Percentiles rank a stretch among this genome's conserved stretches.
Evolutionary conservation across 2,113 vertebrate genomes (phyloP).

Genomic region (Smithornis capensis): DNA sequence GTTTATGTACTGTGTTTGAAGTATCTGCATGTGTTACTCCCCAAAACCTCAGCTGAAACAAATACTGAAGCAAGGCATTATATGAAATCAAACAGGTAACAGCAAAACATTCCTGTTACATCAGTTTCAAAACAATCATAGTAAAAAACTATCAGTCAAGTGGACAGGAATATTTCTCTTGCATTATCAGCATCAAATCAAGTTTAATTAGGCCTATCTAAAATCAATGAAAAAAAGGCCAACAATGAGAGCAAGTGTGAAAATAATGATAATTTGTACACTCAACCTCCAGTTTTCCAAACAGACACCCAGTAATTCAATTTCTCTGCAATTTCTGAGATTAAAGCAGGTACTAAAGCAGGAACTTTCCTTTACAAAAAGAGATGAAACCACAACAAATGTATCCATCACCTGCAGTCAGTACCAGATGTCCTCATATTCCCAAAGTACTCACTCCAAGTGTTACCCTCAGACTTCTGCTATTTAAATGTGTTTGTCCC

Average conservation of each 20-base stretch:
- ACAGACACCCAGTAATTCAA: not conserved
- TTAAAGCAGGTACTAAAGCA: not conserved
- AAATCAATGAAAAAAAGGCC: not conserved
- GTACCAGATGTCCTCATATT: not conserved
- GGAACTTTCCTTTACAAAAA: not conserved
- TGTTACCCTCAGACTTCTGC: not conserved
- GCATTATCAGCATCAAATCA: not conserved
- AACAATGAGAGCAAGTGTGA: not conserved
- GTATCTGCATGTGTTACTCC: too few species aligned
- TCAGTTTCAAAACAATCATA: not conserved
- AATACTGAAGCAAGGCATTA: not conserved
- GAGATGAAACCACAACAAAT: accelerated
- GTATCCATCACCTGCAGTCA: not conserved
- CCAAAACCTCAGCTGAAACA: not conserved
- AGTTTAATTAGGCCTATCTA: not conserved
- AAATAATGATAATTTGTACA: not conserved
- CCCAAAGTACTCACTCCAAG: not conserved
- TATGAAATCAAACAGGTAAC: not conserved
- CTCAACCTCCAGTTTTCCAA: not conserved
- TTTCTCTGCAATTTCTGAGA: not conserved
- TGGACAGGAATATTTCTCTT: not conserved
- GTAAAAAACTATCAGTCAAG: not conserved
- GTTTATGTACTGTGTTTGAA: too few species aligned
- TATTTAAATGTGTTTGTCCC: not conserved
- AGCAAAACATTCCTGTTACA: not conserved